Evolutionary conservation across 2,888 invertebrate genomes (phyloP).

Genomic region (Aradus depressus): DNA sequence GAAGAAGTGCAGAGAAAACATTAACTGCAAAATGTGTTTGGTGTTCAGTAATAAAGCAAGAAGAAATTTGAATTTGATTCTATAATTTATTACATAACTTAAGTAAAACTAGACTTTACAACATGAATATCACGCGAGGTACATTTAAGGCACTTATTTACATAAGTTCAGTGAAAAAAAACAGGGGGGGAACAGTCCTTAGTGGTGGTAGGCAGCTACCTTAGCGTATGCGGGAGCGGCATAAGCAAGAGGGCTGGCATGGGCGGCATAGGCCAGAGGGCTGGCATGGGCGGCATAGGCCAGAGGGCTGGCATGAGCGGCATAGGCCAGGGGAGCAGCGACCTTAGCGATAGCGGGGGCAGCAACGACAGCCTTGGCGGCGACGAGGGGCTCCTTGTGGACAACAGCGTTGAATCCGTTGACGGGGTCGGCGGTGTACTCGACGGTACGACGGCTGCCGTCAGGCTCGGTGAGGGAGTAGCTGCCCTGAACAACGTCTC

Average conservation of each 20-base stretch:
- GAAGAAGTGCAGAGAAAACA: no score
- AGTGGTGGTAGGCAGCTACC: constrained; percentile 19
- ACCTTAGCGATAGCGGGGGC: constrained; percentile 26
- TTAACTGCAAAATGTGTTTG: no score
- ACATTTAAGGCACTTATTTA: constrained; percentile 3
- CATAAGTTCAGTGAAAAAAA: background rate
- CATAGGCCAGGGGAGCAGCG: constrained; percentile 24
- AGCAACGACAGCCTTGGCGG: constrained; percentile 24
- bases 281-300: constrained; percentile 23
- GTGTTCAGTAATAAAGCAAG: no score
- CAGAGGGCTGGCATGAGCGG: constrained; percentile 20
- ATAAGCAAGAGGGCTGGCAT: constrained; percentile 17
- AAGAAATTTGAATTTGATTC: no score
- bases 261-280: constrained; percentile 23
- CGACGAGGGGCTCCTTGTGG: constrained; percentile 29
- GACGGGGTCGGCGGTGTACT: constrained; percentile 32
- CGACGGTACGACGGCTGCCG: constrained; percentile 30
- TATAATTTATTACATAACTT: no score
- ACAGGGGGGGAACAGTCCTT: no score
- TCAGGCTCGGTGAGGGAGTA: constrained; percentile 32
- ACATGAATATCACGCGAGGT: constrained; percentile 17
- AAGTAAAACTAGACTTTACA: constrained; percentile 2
- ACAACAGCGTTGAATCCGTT: constrained; percentile 33
- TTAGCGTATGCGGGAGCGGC: constrained; percentile 19
- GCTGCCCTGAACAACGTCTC: constrained; percentile 31